Base-by-base conservation (phyloP, 2,888 invertebrate genomes). In the Vanessa cardui region DNA sequence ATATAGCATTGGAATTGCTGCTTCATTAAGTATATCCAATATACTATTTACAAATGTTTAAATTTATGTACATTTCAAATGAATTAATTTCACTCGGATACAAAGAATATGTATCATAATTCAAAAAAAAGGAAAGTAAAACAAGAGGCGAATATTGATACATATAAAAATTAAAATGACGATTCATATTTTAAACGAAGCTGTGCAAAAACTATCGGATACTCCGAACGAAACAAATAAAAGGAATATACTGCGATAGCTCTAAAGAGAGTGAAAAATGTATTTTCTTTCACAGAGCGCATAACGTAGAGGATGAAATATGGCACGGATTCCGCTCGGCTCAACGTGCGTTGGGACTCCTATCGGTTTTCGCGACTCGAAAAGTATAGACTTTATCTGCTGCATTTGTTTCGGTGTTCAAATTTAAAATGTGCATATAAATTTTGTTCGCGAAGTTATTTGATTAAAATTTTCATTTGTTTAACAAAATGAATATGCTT, bases 271-370 rank as follows among this genome's bases (percentile, higher is more conserved):
- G 89, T 89, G 89, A 90, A 88, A 90, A 90, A 92, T 90, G 88
- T 89, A 90, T 90, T 90, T 90, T 89, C 91, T 90, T 90, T 88
- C 86, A 88, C 89, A 90, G 88, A 90, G 89, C 89, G 89, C 88
- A 90, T 88, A 90, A 86, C 89, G 87, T 83, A 81, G 84, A 84
- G 83, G 87, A 89, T 92, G 90, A 92, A 90, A 90, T 90, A 92
- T 90, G 85, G 88, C 86, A 78, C 82, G 90, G 90, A 90, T 91
- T 91, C 83, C 79, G 85, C 82, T 84, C 82, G 89, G 89, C 86
- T 90, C 88, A 85, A 84, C 85, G 85, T 89, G 88, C 86, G 84
- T 84, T 81, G 81, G 81, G 83, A 85, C 79, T 81, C 83, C 85
- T 88, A 89, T 89, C 87, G 88, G 87, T 84, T 87, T 88, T 87